Evolutionary conservation across 2,888 invertebrate genomes (phyloP).

Genomic region (Ormyrus rosae): DNA sequence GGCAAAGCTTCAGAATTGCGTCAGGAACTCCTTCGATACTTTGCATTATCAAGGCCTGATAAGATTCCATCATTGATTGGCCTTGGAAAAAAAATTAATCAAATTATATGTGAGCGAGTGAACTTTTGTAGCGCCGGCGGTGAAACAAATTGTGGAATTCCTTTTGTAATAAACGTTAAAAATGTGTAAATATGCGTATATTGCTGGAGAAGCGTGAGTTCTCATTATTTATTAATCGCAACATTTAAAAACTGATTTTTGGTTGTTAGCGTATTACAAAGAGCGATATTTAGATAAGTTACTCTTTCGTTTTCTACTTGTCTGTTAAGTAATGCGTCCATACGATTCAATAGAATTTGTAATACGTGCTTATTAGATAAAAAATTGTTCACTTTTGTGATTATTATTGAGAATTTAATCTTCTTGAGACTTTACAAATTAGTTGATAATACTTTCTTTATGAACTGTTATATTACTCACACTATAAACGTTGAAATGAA

Average conservation of each 20-base stretch:
- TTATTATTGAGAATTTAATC: constrained; percentile 27
- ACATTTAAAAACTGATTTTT: not conserved
- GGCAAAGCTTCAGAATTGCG: constrained; percentile 28
- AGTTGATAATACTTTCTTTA: constrained; percentile 17
- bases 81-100: constrained; percentile 29
- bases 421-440: constrained; percentile 33
- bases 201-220: not conserved
- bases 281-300: not conserved
- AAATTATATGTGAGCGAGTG: not conserved
- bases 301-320: not conserved
- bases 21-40: constrained; percentile 27
- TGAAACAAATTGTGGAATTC: not conserved
- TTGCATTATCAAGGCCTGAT: constrained; percentile 25
- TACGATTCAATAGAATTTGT: not conserved
- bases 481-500: constrained; percentile 25
- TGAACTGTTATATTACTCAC: constrained; percentile 12
- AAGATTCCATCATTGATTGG: constrained; percentile 43
- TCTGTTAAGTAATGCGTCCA: not conserved
- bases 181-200: constrained; percentile 38
- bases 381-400: constrained; percentile 23
- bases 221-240: constrained; percentile 43
- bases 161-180: constrained; percentile 26
- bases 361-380: constrained; percentile 23
- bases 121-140: not conserved
- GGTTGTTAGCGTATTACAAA: too few relatives aligned